Conservation (phyloP, 2,797 vertebrate genomes). For the Todus mexicanus region DNA sequence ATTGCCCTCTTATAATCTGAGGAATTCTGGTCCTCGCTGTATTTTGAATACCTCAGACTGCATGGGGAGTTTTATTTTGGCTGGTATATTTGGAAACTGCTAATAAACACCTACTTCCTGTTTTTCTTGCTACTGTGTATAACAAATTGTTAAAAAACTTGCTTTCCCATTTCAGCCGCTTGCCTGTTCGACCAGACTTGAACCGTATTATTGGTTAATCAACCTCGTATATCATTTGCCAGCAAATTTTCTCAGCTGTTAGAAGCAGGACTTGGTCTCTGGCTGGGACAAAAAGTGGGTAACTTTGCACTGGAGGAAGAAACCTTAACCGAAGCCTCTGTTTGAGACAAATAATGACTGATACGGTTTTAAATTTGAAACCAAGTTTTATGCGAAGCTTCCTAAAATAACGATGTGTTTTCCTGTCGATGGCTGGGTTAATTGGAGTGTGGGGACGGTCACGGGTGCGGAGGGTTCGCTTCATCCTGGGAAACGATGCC, state of each 20-base stretch:
- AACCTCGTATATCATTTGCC: conserved; percentile 25
- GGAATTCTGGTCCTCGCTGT: conserved; percentile 75
- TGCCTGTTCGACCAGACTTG: conserved; percentile 33
- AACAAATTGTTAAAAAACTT: conserved; percentile 72
- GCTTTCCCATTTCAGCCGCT: conserved; percentile 59
- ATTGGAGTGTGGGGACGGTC: neutral
- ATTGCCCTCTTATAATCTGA: conserved; percentile 81
- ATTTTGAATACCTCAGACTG: conserved; percentile 78
- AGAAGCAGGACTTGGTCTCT: conserved; percentile 54
- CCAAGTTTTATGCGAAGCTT: neutral
- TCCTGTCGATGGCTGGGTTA: neutral
- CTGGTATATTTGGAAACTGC: conserved; percentile 80
- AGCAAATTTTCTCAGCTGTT: conserved; percentile 63
- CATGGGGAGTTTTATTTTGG: conserved; percentile 78
- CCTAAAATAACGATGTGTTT: conserved; percentile 7
- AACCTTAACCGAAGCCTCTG: neutral
- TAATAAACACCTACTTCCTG: conserved; percentile 82
- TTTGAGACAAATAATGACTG: neutral
- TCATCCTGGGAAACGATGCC: neutral
- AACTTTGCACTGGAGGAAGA: neutral
- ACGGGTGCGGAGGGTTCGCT: neutral
- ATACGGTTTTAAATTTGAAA: neutral
- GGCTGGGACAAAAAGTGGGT: neutral
- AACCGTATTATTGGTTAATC: conserved; percentile 48
- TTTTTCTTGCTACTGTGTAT: conserved; percentile 80